These are phyloP conservation scores for Hapalemur alaotrensis DNA, from an alignment of 2,797 vertebrate species.

Conservation along the genomic window DNA sequence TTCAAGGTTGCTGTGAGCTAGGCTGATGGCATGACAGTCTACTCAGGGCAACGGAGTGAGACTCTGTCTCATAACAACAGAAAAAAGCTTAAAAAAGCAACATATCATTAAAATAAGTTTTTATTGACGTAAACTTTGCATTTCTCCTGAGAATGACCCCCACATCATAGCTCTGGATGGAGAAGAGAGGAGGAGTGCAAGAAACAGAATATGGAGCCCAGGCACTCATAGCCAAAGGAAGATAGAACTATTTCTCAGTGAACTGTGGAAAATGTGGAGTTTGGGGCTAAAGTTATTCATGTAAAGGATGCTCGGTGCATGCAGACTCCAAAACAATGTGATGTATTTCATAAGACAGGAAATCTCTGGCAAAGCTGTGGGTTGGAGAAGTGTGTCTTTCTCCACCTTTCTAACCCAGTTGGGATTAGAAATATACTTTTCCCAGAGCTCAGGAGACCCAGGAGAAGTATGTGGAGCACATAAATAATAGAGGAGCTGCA, in stretches of 20 bases:
- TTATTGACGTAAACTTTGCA: not conserved
- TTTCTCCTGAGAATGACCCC: not conserved
- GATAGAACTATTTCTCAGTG: not conserved
- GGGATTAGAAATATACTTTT: slow-evolving; percentile 22
- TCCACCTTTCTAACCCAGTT: not conserved
- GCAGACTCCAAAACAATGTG: not conserved
- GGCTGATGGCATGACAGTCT: too few species aligned
- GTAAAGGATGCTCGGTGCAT: not conserved
- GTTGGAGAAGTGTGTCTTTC: not conserved
- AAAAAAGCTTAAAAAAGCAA: not conserved
- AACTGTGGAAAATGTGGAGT: not conserved
- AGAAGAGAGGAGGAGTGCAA: not conserved
- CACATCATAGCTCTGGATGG: not conserved
- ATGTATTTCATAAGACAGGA: not conserved
- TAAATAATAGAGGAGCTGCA: slow-evolving; percentile 46
- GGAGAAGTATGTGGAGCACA: not conserved
- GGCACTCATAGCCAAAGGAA: not conserved
- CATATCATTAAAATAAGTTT: not conserved
- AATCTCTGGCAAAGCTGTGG: not conserved
- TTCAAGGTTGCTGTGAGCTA: too few species aligned
- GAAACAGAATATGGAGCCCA: not conserved
- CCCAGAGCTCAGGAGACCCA: not conserved
- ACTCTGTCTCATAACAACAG: too few species aligned
- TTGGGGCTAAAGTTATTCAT: not conserved
- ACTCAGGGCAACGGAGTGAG: too few species aligned